A percentile compares a stretch with the other conserved stretches of the same genome.
Conservation (phyloP, 2,113 vertebrate genomes). For the Rhea americana region DNA sequence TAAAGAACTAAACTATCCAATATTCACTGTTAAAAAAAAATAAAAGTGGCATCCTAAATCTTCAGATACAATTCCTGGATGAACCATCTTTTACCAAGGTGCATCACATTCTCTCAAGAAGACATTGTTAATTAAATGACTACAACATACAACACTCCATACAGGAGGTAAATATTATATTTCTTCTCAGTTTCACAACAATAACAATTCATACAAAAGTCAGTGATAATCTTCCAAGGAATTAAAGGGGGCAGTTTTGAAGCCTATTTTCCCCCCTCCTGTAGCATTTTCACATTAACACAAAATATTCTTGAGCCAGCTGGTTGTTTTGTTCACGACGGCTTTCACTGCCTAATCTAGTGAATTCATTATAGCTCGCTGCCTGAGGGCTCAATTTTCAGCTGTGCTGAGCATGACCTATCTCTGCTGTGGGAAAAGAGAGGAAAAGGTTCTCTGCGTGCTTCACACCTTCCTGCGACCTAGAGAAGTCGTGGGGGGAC, state of each 20-base stretch:
- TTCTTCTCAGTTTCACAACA: background rate
- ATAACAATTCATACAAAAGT: background rate
- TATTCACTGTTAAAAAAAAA: background rate
- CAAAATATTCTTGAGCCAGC: conserved; percentile 21
- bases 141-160: background rate
- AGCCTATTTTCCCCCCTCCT: background rate
- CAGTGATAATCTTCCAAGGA: background rate
- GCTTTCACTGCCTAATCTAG: conserved; percentile 54
- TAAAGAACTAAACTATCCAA: background rate
- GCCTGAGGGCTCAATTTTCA: conserved; percentile 63
- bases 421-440: conserved; percentile 56
- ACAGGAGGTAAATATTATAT: background rate
- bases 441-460: background rate
- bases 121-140: background rate
- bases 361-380: conserved; percentile 59
- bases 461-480: background rate
- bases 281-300: background rate
- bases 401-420: conserved; percentile 41
- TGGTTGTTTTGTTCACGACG: conserved; percentile 57
- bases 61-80: background rate
- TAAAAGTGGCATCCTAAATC: background rate
- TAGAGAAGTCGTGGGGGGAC: background rate
- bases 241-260: background rate
- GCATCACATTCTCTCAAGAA: background rate
- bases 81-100: background rate